Percentiles rank a stretch among this genome's conserved stretches.
Conservation (phyloP, 2,888 invertebrate genomes). For the Limnephilus rhombicus region DNA sequence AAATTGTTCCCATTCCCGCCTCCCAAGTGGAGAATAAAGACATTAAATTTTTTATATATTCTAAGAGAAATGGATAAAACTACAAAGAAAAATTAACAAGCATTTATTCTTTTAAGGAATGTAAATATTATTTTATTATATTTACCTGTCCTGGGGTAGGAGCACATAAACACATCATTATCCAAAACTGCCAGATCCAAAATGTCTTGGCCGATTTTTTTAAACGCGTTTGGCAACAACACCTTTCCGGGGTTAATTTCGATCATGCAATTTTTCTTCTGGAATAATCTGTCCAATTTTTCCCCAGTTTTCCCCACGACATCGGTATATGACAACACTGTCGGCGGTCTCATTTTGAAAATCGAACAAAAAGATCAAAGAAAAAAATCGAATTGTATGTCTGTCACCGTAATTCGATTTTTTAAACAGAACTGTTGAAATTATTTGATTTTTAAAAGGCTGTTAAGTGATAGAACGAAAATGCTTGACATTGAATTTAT, state of each 20-base stretch:
- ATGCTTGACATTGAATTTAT: background rate
- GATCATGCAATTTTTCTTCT: slow-evolving; percentile 83
- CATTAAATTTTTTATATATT: too few relatives aligned
- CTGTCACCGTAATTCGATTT: background rate
- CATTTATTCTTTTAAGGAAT: slow-evolving; percentile 38
- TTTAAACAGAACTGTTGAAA: background rate
- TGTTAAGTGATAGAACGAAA: background rate
- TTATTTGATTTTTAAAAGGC: background rate
- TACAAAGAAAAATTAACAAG: too few relatives aligned
- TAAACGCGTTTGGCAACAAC: slow-evolving; percentile 83
- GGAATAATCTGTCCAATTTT: slow-evolving; percentile 83
- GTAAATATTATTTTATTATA: slow-evolving; percentile 55
- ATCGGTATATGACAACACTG: slow-evolving; percentile 77
- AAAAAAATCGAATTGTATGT: background rate
- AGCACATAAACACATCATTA: slow-evolving; percentile 91
- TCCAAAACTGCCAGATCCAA: slow-evolving; percentile 84
- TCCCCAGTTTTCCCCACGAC: slow-evolving; percentile 79
- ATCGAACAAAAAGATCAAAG: background rate
- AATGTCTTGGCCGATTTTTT: slow-evolving; percentile 83
- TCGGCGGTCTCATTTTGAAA: slow-evolving; percentile 71
- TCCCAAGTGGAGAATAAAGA: too few relatives aligned
- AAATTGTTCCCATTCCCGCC: too few relatives aligned
- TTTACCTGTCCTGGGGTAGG: slow-evolving; percentile 92
- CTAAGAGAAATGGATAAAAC: too few relatives aligned
- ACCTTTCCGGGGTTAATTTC: slow-evolving; percentile 85